These are phyloP conservation scores for Lymantria dispar DNA, from an alignment of 2,888 invertebrate genomes.

Conservation along the genomic window DNA sequence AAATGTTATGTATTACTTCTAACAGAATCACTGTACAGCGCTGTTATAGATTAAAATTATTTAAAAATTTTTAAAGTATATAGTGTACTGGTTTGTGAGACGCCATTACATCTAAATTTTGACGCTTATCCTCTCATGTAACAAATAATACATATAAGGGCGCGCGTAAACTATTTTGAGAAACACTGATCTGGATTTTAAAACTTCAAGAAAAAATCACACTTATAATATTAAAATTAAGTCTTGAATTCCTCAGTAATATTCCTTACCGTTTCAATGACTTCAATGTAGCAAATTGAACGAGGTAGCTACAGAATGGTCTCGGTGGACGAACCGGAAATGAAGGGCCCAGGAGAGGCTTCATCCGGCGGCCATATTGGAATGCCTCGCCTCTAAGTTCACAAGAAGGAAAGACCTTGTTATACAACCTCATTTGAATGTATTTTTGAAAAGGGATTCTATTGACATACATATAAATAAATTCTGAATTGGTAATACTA, in stretches of 20 bases:
- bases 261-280: neutral
- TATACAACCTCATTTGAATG: constrained; percentile 20
- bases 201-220: no score
- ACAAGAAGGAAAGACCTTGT: constrained; percentile 27
- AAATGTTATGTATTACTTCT: no score
- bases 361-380: constrained; percentile 41
- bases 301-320: constrained; percentile 14
- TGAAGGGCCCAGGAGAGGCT: constrained; percentile 41
- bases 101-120: no score
- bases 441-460: constrained; percentile 5
- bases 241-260: constrained; percentile 2
- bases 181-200: no score
- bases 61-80: no score
- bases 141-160: no score
- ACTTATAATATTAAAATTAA: neutral
- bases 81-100: no score
- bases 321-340: constrained; percentile 34
- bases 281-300: constrained; percentile 18
- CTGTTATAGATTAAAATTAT: no score
- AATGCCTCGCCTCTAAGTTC: constrained; percentile 20
- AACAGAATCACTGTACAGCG: no score
- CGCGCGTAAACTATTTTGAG: no score
- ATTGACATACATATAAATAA: neutral
- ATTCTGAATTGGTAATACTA: no score
- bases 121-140: no score